A percentile compares a stretch with the other conserved stretches of the same genome.
These are phyloP conservation scores for Epizoanthus illoricatus DNA, from an alignment of 92 coral and sea anemone species.

Conservation along the genomic window DNA sequence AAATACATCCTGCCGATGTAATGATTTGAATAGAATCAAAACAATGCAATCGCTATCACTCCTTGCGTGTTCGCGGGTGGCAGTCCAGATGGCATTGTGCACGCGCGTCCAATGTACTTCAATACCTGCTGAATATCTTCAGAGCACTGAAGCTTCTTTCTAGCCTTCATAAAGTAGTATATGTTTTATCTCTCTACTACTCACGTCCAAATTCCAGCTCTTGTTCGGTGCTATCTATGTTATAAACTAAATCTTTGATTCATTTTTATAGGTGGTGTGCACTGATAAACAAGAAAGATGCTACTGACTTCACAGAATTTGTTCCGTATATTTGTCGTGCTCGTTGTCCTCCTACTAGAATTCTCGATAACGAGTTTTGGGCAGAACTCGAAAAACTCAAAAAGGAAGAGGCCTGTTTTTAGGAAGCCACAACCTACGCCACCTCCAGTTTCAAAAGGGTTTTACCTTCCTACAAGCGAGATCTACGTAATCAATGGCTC, in stretches of 20 bases:
- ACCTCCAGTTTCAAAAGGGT: slow-evolving; percentile 41
- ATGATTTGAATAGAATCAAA: slow-evolving; percentile 3
- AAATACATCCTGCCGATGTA: not conserved
- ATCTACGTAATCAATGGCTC: slow-evolving; percentile 36
- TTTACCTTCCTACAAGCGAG: slow-evolving; percentile 37
- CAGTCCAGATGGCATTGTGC: slow-evolving; percentile 1
- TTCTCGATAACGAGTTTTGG: not conserved
- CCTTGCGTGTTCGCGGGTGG: not conserved
- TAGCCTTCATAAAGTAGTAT: not conserved
- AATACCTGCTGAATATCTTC: not conserved
- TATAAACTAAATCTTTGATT: not conserved
- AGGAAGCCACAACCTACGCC: not conserved
- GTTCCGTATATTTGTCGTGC: not conserved
- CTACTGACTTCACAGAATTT: not conserved
- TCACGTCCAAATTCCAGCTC: too few relatives aligned
- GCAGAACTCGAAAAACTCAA: slow-evolving; percentile 7
- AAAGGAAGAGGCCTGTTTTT: too few relatives aligned
- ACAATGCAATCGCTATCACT: not conserved
- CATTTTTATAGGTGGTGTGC: slow-evolving; percentile 8
- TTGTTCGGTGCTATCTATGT: not conserved
- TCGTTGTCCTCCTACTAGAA: not conserved
- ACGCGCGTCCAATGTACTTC: slow-evolving; percentile 3
- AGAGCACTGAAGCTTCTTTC: not conserved
- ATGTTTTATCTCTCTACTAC: not conserved
- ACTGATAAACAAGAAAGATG: slow-evolving; percentile 9